Base-by-base conservation (phyloP, 92 coral and sea anemone species). In the Heteractis magnifica region DNA sequence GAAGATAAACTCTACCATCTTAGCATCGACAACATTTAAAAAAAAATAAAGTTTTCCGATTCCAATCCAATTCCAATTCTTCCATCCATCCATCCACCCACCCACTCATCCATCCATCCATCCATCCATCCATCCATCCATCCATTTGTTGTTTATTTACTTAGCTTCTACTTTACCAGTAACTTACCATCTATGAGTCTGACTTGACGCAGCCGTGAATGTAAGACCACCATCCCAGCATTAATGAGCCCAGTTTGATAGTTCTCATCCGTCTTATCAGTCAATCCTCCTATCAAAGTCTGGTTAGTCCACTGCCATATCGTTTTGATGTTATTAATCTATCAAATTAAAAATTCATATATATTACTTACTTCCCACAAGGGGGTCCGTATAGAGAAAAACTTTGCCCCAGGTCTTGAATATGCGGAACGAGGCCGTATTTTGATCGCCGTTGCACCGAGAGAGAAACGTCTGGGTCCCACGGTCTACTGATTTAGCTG, bases 251-350 rank as follows among this genome's bases (percentile, higher is more conserved):
- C 89, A 56, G 80, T 76, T 59, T 79, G 64, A 51, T 87, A 88
- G 44, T 51, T 62, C 76, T 86, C 73, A 48, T 74, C 50, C 14
- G 82, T n/a, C 14, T 58, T 79, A 10, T 87, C 90, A 49, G 71
- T 80, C 59, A 92, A 14, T 49, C 90, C 92, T 19, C 92, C 92
- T 52, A 92, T 53, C 87, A 92, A 68, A 55, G 92, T 89, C 49
- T 80, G 81, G 76, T 81, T 83, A 18, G 83, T 80, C 92, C 94
- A 91, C 56, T 83, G 77, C 94, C 94, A 91, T 77, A 87, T 71
- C 7, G 84, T 75, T 15, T 80, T 51, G 15, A 65, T 82, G 56
- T 48, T 62, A 75, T n/a, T 79, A 59, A 91, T 84, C 94, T 91
- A 80, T 26, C 52, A 20, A 82, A 16, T 74, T 5, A 87, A 64